phyloP scores from a whole-genome alignment of 1,140 invertebrate species.

The Ericerus pela region DNA sequence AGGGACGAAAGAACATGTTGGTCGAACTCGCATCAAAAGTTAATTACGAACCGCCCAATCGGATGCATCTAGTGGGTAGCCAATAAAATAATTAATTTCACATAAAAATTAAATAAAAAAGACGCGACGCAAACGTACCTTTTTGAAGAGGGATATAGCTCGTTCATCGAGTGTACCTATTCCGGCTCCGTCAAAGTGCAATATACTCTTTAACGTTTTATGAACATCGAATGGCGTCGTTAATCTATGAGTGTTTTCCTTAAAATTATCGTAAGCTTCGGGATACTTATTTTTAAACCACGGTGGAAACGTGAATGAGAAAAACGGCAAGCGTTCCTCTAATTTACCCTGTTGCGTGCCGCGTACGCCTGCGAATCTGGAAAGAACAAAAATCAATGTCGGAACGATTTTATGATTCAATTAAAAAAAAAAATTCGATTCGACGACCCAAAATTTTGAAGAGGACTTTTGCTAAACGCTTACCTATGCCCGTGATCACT shows the following conservation, averaged over 20 bases:
- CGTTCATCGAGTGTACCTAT: conserved; percentile 39
- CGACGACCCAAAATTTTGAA: neutral
- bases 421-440: neutral
- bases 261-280: conserved; percentile 45
- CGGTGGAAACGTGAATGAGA: conserved; percentile 59
- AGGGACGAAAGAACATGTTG: too few species aligned
- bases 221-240: conserved; percentile 71
- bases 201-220: conserved; percentile 47
- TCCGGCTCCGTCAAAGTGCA: conserved; percentile 36
- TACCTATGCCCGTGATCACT: conserved; percentile 77
- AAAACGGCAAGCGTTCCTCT: conserved; percentile 75
- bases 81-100: neutral
- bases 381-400: conserved; percentile 17
- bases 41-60: too few species aligned
- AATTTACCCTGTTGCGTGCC: conserved; percentile 76
- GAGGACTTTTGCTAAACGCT: too few species aligned
- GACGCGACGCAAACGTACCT: conserved; percentile 34
- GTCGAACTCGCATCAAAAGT: too few species aligned
- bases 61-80: too few species aligned
- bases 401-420: neutral
- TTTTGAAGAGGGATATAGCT: conserved; percentile 53
- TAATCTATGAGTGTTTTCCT: conserved; percentile 48
- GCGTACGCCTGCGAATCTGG: conserved; percentile 60
- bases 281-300: conserved; percentile 42
- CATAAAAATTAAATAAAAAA: neutral